Evolutionary conservation across 2,888 invertebrate species (phyloP).

Genomic region (Apeira syringaria): DNA sequence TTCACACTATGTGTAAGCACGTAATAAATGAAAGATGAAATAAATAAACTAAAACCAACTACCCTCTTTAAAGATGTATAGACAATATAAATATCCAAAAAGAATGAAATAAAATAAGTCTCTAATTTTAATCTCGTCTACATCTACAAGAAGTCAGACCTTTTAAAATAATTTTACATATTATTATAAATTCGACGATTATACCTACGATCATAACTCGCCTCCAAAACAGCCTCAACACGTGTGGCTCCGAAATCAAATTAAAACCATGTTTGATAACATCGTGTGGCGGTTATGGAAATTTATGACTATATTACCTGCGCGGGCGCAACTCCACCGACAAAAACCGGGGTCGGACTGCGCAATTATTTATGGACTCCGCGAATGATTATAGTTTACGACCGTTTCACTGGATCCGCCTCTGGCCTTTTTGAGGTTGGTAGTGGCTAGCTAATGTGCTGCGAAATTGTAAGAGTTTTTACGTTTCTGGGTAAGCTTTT

Average conservation of each 20-base stretch:
- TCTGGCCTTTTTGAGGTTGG: conserved; percentile 37
- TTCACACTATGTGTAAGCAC: no score
- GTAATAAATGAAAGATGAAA: no score
- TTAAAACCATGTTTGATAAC: conserved; percentile 84
- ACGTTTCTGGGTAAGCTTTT: conserved; percentile 18
- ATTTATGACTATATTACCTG: conserved; percentile 84
- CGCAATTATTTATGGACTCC: conserved; percentile 80
- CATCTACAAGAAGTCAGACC: conserved; percentile 11
- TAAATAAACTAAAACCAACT: no score
- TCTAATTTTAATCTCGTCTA: neutral
- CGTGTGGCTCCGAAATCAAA: conserved; percentile 82
- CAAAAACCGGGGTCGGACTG: conserved; percentile 72
- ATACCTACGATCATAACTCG: conserved; percentile 75
- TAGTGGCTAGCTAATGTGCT: conserved; percentile 40
- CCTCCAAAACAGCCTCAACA: conserved; percentile 68
- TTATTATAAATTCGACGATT: conserved; percentile 32
- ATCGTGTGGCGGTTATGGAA: conserved; percentile 84
- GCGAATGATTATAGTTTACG: conserved; percentile 81
- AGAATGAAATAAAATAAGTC: no score
- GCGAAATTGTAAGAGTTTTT: conserved; percentile 39
- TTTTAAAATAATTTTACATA: conserved; percentile 22
- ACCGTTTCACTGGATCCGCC: conserved; percentile 71
- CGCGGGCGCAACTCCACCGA: conserved; percentile 71
- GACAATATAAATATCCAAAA: no score
- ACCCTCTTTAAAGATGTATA: no score